Base-by-base conservation (phyloP, 2,797 vertebrate species). In the Ataeniobius toweri region DNA sequence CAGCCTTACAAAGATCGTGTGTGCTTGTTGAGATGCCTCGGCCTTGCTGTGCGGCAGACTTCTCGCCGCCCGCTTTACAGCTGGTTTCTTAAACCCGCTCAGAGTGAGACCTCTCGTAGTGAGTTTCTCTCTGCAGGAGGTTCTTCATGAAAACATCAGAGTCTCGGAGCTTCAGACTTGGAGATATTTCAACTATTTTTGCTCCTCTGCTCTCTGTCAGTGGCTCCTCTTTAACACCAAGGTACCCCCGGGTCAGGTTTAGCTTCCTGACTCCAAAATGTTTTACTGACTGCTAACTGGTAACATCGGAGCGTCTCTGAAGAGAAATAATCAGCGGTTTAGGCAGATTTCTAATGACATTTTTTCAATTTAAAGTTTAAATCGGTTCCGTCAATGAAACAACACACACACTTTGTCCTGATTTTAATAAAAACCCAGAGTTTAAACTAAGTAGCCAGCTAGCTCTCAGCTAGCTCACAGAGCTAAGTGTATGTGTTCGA, bases 41-140 rank as follows among this genome's bases (percentile, higher is more conserved):
- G n/a, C 5, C 1, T 48, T 3, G 9, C 9, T 6, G 41, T 22
- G 1, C 22, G 6, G 36, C n/a, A 31, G 76, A 22, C 26, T 26
- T 14, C 18, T 46, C 68, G 68, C 18, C 7, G 5, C 6, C 18
- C 16, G 3, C 22, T 26, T 2, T 16, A 22, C 41, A 69, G 41
- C 26, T 22, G 41, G 72, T 39, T 9, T 5, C 51, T 53, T 20
- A 50, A 22, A 58, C 16, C 3, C 22, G 22, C 51, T 70, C 67
- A 58, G 78, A 80, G 73, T 75, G 73, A 75, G 67, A 39, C 31
- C 12, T 75, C 67, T n/a, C 56, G 16, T 0, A 1, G 2, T 10
- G 13, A 26, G 12, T 24, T n/a, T 18, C 16, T 70, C 55, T 65
- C 50, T 70, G 51, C 22, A 31, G 44, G 51, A 69, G 63, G 0